Evolutionary conservation across 2,797 vertebrate species (phyloP), one percentile per base, ranked within the genome.

Genomic region (Hoplostethus atlanticus): DNA sequence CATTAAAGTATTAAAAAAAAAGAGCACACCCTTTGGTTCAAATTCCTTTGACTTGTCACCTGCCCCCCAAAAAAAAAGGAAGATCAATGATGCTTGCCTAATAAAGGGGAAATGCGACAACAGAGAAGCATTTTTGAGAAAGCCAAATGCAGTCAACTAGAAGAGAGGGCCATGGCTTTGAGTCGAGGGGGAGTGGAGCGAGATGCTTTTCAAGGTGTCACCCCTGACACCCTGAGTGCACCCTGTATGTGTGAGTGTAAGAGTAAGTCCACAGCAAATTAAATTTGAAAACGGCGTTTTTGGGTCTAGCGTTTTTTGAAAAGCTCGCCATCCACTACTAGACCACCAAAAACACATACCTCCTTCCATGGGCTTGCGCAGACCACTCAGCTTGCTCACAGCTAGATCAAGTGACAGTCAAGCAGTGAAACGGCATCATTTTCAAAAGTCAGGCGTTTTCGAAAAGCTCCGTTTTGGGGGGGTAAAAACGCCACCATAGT

Each of bases 171-270:
- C 44, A 77, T 66, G 57, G 42, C 68, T 54, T 36, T 47, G 61
- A 71, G 57, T 21, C 38, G 51, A 76, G 71, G 10, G 25, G 50
- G 70, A 61, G 65, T 1, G 0, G 3, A 65, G 62, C 16, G 21
- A 83, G 78, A 78, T 51, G 63, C 36, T 75, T 80, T 79, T 64
- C 0, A 15, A 82, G 80, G 69, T 60, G 58, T 80, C 70, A 64
- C 73, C 76, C 57, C 68, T 84, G 74, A 68, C 80, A 85, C 79
- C 71, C 70, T 54, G 1, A 72, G 54, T 4, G 0, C 53, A 53
- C 42, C 60, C 68, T 63, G 71, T 67, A 69, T 36, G 44, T 7
- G 30, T 12, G 13, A 68, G 44, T 7, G 30, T 12, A 11, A 68
- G 21, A 21, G 21, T 21, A 21, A 1, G 21, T 21, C 21, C 21